phyloP scores from a whole-genome alignment of 64 coral and sea anemone species.

The Stichodactyla helianthus region DNA sequence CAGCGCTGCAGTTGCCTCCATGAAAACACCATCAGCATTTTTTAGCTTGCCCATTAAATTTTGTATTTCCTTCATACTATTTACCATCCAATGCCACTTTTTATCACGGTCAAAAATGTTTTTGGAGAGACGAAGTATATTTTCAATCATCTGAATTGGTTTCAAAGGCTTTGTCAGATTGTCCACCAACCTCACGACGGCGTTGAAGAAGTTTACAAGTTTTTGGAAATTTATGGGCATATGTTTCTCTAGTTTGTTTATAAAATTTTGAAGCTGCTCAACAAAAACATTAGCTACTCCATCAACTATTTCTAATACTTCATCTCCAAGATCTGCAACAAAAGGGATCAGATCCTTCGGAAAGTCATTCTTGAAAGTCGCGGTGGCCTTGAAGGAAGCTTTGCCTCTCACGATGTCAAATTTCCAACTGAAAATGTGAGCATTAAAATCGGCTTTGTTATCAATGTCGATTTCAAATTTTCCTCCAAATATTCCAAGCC shows the following conservation, averaged over 20 bases:
- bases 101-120: slow-evolving; percentile 6
- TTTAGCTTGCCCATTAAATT: slow-evolving; percentile 29
- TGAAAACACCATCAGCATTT: slow-evolving; percentile 46
- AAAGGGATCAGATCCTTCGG: slow-evolving; percentile 90
- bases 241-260: slow-evolving; percentile 49
- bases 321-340: slow-evolving; percentile 70
- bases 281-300: slow-evolving; percentile 68
- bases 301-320: slow-evolving; percentile 54
- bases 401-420: slow-evolving; percentile 84
- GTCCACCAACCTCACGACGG: slow-evolving; percentile 60
- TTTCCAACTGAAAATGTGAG: slow-evolving; percentile 64
- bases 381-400: slow-evolving; percentile 83
- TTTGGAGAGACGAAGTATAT: slow-evolving; percentile 59
- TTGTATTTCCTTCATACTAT: slow-evolving; percentile 57
- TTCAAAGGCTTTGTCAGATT: slow-evolving; percentile 48
- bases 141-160: slow-evolving; percentile 53
- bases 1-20: slow-evolving; percentile 55
- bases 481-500: slow-evolving; percentile 88
- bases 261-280: slow-evolving; percentile 61
- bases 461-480: slow-evolving; percentile 86
- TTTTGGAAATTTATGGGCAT: slow-evolving; percentile 59
- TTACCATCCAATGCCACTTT: slow-evolving; percentile 33
- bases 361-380: slow-evolving; percentile 96
- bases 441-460: slow-evolving; percentile 60
- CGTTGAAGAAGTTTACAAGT: slow-evolving; percentile 63